A percentile compares a stretch with the other conserved stretches of the same genome.
These are phyloP conservation scores for Agraylea sexmaculata DNA, from an alignment of 1,140 invertebrate genomes.

Conservation along the genomic window DNA sequence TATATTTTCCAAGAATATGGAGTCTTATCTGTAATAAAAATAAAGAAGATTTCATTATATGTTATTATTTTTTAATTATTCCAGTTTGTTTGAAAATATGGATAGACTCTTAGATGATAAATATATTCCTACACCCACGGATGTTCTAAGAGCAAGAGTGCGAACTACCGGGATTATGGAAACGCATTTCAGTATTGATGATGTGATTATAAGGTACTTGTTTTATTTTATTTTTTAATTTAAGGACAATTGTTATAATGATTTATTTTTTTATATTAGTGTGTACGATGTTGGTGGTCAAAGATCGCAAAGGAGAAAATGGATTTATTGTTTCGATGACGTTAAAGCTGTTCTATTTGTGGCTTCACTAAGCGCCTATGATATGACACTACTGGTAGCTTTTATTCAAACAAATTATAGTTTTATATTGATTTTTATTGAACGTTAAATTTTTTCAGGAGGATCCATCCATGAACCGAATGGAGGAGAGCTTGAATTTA, in stretches of 20 bases:
- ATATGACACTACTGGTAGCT: slow-evolving; percentile 46
- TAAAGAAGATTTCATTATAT: too few species aligned
- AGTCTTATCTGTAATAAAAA: too few species aligned
- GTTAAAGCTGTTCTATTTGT: slow-evolving; percentile 54
- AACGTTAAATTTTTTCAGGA: slow-evolving; percentile 32
- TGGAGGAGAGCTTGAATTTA: slow-evolving; percentile 53
- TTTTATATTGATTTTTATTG: slow-evolving; percentile 4
- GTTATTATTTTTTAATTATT: too few species aligned
- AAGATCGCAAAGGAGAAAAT: slow-evolving; percentile 59
- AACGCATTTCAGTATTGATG: slow-evolving; percentile 61
- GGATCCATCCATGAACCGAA: slow-evolving; percentile 48
- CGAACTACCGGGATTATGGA: slow-evolving; percentile 67
- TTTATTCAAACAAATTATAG: slow-evolving; percentile 4
- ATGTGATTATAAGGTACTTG: slow-evolving; percentile 44
- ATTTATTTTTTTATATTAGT: slow-evolving; percentile 26
- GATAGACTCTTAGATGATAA: slow-evolving; percentile 49
- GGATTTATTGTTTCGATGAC: slow-evolving; percentile 65
- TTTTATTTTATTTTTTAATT: slow-evolving; percentile 25
- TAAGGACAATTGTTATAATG: slow-evolving; percentile 10
- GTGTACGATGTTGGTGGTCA: slow-evolving; percentile 61
- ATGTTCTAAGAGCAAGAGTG: slow-evolving; percentile 58
- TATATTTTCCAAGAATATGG: too few species aligned
- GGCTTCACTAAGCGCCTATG: slow-evolving; percentile 53
- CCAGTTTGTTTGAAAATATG: slow-evolving; percentile 58
- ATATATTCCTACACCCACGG: slow-evolving; percentile 60